These are phyloP conservation scores for Halichoeres trimaculatus DNA, from an alignment of 2,113 vertebrate genomes.

Conservation along the genomic window DNA sequence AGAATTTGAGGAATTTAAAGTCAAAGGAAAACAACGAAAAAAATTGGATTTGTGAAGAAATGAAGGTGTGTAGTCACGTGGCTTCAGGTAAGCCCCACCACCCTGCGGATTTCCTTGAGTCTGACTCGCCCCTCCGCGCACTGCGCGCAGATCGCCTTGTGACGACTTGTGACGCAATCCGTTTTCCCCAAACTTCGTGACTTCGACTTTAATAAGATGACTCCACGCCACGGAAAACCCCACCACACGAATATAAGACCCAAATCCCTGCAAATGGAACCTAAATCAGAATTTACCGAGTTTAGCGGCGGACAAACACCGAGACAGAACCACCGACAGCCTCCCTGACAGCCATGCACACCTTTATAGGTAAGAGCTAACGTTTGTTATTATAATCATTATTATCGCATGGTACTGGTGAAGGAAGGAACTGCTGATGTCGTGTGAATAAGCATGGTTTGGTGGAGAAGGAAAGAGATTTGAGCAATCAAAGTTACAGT, in stretches of 20 bases:
- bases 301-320: neutral
- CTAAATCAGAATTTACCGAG: neutral
- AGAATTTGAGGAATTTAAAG: too few species aligned
- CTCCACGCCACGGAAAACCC: slow-evolving; percentile 44
- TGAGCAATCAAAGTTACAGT: too few species aligned
- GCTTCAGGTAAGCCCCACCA: neutral
- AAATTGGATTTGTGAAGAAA: neutral
- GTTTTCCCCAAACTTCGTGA: slow-evolving; percentile 8
- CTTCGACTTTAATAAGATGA: slow-evolving; percentile 19
- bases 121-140: neutral
- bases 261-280: slow-evolving; percentile 56
- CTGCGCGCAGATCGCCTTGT: too few species aligned
- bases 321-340: slow-evolving; percentile 19
- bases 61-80: slow-evolving; percentile 8
- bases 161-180: neutral
- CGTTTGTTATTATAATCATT: too few species aligned
- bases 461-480: neutral
- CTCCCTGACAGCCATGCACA: slow-evolving; percentile 59
- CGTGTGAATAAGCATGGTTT: neutral
- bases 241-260: slow-evolving; percentile 39
- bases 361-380: slow-evolving; percentile 36
- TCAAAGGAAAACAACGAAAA: too few species aligned
- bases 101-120: neutral
- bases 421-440: neutral
- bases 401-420: neutral